phyloP scores from a whole-genome alignment of 2,888 invertebrate genomes.

The Norana najaformis region DNA sequence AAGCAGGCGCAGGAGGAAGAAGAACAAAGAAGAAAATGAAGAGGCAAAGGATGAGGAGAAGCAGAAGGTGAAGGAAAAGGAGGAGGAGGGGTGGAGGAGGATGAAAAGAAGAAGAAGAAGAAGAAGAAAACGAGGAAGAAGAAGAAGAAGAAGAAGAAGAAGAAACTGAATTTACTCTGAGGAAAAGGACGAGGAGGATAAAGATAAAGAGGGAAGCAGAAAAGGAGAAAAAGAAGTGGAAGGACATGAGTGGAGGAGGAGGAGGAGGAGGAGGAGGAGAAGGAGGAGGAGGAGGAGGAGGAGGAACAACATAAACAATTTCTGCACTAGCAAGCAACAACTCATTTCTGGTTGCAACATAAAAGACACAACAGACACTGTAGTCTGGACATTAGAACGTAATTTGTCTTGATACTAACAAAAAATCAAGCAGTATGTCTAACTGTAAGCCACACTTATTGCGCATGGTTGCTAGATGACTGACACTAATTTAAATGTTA shows the following conservation, averaged over 20 bases:
- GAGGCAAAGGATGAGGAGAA: neutral
- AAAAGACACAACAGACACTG: no score
- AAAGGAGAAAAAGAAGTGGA: neutral
- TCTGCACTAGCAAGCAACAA: no score
- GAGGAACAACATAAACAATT: neutral
- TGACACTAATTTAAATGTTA: no score
- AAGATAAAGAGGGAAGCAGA: neutral
- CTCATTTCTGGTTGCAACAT: no score
- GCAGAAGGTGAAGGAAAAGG: neutral
- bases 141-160: conserved; percentile 17
- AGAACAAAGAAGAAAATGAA: no score
- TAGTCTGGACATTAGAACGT: no score
- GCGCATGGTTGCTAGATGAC: neutral
- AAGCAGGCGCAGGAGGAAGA: no score
- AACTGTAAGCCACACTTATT: neutral
- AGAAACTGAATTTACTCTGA: neutral
- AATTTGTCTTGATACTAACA: neutral
- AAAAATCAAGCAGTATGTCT: neutral
- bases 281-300: neutral
- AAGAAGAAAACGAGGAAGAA: neutral
- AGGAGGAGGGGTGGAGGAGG: neutral
- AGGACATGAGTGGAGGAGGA: neutral
- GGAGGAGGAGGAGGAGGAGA: no score
- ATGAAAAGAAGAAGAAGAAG: neutral
- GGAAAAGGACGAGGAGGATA: neutral